Evolutionary conservation across 2,888 invertebrate species (phyloP).

Genomic region (Linnaemya tessellans): DNA sequence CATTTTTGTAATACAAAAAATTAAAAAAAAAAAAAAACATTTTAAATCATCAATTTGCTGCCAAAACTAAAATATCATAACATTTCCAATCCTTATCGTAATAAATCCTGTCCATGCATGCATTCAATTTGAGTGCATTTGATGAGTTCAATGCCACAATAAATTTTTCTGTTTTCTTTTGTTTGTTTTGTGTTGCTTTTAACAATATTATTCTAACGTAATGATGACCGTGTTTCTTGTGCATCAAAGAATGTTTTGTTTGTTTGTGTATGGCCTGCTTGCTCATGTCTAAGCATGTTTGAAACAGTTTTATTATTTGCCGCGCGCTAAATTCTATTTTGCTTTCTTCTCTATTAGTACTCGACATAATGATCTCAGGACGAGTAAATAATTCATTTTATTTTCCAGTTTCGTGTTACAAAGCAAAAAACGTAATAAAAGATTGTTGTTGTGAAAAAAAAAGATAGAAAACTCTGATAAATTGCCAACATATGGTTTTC

Average conservation of each 20-base stretch:
- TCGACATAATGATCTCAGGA: not conserved
- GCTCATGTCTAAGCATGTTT: slow-evolving; percentile 29
- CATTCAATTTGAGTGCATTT: slow-evolving; percentile 43
- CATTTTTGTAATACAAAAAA: not conserved
- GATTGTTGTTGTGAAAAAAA: too few relatives aligned
- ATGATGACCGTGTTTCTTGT: slow-evolving; percentile 26
- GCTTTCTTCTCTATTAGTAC: not conserved
- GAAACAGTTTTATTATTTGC: slow-evolving; percentile 26
- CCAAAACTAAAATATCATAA: not conserved
- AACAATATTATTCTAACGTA: not conserved
- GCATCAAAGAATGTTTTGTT: not conserved
- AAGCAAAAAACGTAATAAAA: slow-evolving; percentile 16
- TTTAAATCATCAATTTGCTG: slow-evolving; percentile 11
- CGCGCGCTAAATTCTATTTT: slow-evolving; percentile 34
- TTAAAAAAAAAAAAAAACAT: not conserved
- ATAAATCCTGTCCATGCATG: slow-evolving; percentile 19
- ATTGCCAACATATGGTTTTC: slow-evolving; percentile 68
- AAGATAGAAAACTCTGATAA: slow-evolving; percentile 60
- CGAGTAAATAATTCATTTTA: slow-evolving; percentile 52
- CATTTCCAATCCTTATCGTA: not conserved
- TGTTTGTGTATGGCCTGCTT: slow-evolving; percentile 10
- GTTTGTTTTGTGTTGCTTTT: too few relatives aligned
- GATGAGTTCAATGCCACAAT: slow-evolving; percentile 60
- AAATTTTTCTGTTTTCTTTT: not conserved
- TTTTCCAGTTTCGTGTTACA: slow-evolving; percentile 21